Base-by-base conservation (phyloP, 2,113 vertebrate genomes). In the Pithys albifrons region DNA sequence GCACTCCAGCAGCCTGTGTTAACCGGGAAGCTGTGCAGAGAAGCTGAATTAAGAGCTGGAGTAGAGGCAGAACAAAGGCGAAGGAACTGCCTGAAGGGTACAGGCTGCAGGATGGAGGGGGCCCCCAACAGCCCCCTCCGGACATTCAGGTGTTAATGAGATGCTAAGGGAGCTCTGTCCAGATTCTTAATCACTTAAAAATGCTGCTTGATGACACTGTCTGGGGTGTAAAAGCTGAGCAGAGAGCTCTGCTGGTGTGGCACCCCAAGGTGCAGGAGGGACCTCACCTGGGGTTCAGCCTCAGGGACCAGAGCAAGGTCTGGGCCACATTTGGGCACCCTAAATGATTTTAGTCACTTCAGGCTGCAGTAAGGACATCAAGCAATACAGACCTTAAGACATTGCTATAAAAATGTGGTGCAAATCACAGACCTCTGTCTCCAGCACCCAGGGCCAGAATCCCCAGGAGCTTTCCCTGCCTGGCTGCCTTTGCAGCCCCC, bases 1-100 rank as follows among this genome's bases (percentile, higher is more conserved):
- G 52, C 57, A 9, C 80, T 69, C 17, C 67, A 62, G 91, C 95
- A 91, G 89, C 55, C 91, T 37, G 58, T 29, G 95, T 97, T 94
- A 97, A 81, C 78, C 0, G 28, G 78, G 75, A 85, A 95, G 88
- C 89, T 28, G 70, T 3, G 46, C 85, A 87, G 88, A 94, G 88
- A 66, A 77, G 88, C 93, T 45, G 91, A 43, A 80, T 45, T 8
- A 76, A 65, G 54, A 74, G 71, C 14, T 73, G 73, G 55, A 35
- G 37, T 2, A 45, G 61, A 93, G 64, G 82, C 77, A 67, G 91
- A 91, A 73, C 2, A 55, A 91, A 57, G 83, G 5, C 13, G 43
- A 58, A 62, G 48, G 88, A 80, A 12, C 37, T 23, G 46, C 46
- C 70, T 9, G 1, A 10, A 35, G 52, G 64, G 71, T 49, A 35